Percentiles rank a stretch among this genome's conserved stretches.
Evolutionary conservation across 2,113 vertebrate species (phyloP).

Genomic region (Phocoena sinus): DNA sequence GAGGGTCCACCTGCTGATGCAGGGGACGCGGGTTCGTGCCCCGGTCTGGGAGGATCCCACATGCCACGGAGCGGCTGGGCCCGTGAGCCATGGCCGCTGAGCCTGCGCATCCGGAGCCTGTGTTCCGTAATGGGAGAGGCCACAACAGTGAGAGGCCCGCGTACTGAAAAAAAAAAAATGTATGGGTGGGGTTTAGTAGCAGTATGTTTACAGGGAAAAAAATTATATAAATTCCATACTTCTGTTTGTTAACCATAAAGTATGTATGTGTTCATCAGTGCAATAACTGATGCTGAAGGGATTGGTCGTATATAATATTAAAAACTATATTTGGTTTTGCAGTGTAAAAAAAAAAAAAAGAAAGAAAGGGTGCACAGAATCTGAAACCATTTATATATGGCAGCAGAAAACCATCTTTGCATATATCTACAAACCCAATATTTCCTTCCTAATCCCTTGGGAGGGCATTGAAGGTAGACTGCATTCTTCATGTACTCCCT

Average conservation of each 20-base stretch:
- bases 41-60: too few species aligned
- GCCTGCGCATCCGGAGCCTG: too few species aligned
- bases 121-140: too few species aligned
- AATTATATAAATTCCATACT: background rate
- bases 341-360: background rate
- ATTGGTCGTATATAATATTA: background rate
- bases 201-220: background rate
- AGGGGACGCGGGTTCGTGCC: too few species aligned
- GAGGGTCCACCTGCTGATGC: too few species aligned
- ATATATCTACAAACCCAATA: background rate
- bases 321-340: conserved; percentile 16
- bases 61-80: too few species aligned
- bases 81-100: too few species aligned
- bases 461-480: background rate
- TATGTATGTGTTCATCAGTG: background rate
- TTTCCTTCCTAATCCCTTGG: conserved; percentile 14
- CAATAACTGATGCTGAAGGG: background rate
- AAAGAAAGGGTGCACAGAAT: background rate
- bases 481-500: background rate
- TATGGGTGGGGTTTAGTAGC: background rate
- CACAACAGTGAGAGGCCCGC: too few species aligned
- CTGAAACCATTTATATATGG: background rate
- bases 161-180: too few species aligned
- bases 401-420: background rate
- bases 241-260: background rate